Base-by-base conservation (phyloP, 2,113 vertebrate genomes). In the Potamarius usumacintae region DNA sequence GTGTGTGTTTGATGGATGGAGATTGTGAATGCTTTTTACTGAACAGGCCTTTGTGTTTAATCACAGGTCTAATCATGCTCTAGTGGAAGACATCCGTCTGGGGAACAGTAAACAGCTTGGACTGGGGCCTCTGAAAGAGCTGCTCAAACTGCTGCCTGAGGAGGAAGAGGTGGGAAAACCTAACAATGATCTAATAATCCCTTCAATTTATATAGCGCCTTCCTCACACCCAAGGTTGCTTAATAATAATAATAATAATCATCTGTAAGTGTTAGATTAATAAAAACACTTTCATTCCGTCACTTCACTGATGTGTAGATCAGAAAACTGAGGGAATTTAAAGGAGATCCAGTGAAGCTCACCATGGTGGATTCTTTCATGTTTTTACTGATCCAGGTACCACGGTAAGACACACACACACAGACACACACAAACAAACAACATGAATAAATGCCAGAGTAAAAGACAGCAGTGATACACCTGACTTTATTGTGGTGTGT, bases 281-380 rank as follows among this genome's bases (percentile, higher is more conserved):
- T 60, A 9, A 50, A 57, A 81, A 27, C 5, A 42, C 10, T 60
- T 34, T 10, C 0, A 7, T 82, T 48, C 42, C 62, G 8, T 34
- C 6, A 12, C 12, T 65, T n/a, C 25, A 27, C 30, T 34, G 72
- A 50, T 50, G 57, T 83, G 81, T 88, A 99, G 98, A 94, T 97
- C 89, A 98, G 97, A 94, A 99, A 97, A 91, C 94, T 99, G 60
- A 95, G 94, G 94, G 92, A 96, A 7, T 99, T 98, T 93, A 96
- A 94, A 94, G 98, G 97, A 34, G 97, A 99, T 86, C 91, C 96
- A 83, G 95, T 95, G 93, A 99, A 97, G 94, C 95, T 99, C 92
- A 97, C 97, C 72, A 96, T 98, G 94, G 97, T 96, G 0, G 98
- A 99, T 92, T 98, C 96, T 91, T 99, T 99, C 94, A 97, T 99